Evolutionary conservation across 2,888 invertebrate species (phyloP).

Genomic region (Entomobrya proxima): DNA sequence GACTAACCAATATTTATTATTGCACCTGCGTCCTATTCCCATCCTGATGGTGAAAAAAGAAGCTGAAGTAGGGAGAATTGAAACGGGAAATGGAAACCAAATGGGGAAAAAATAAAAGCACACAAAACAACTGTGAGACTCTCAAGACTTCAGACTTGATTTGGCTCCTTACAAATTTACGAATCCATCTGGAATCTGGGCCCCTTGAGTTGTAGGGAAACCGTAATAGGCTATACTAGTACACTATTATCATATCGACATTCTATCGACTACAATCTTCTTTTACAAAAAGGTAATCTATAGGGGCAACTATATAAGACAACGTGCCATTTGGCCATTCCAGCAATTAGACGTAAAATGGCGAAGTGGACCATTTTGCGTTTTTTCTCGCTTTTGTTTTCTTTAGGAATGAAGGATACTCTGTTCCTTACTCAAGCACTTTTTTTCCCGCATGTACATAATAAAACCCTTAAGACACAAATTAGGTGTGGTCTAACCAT

Average conservation of each 20-base stretch:
- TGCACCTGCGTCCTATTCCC: conserved; percentile 22
- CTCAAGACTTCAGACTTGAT: conserved; percentile 26
- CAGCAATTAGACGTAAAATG: neutral
- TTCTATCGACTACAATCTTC: neutral
- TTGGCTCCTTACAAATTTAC: conserved; percentile 24
- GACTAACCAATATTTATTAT: conserved; percentile 31
- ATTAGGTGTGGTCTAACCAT: no score
- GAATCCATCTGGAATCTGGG: neutral
- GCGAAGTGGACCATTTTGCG: neutral
- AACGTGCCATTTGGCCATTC: neutral
- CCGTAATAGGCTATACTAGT: neutral
- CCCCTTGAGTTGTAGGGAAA: neutral
- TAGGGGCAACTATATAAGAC: no score
- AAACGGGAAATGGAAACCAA: conserved; percentile 1
- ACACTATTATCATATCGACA: neutral
- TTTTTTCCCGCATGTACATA: neutral
- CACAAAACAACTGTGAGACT: neutral
- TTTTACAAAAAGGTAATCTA: neutral
- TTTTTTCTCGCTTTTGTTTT: neutral
- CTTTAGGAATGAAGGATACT: neutral
- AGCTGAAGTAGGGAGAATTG: conserved; percentile 6
- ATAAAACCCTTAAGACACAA: no score
- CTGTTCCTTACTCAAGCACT: neutral
- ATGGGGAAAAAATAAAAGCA: neutral
- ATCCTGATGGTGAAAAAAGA: neutral